Percentiles rank a stretch among this genome's conserved stretches.
phyloP scores from a whole-genome alignment of 2,797 vertebrate genomes.

The Ctenopoma multispine region DNA sequence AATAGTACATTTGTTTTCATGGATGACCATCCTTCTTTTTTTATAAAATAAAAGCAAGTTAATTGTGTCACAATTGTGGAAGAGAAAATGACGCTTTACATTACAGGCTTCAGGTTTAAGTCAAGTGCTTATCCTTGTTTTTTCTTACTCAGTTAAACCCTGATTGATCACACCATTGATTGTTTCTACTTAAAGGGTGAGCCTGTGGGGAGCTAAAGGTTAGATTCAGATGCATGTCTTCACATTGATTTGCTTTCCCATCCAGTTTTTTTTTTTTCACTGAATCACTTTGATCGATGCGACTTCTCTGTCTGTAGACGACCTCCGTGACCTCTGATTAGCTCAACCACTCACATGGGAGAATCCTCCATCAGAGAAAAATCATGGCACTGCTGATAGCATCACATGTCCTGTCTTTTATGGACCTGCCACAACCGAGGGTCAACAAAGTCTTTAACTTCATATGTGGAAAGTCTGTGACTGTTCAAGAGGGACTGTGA shows the following conservation, averaged over 20 bases:
- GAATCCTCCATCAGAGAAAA: conserved; percentile 41
- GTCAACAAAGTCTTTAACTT: conserved; percentile 38
- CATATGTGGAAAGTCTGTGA: conserved; percentile 19
- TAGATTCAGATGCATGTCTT: conserved; percentile 64
- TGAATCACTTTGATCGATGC: conserved; percentile 52
- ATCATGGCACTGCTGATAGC: conserved; percentile 38
- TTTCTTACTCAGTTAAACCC: conserved; percentile 44
- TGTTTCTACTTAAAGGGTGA: conserved; percentile 54
- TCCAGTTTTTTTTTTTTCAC: conserved; percentile 55
- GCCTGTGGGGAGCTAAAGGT: conserved; percentile 45
- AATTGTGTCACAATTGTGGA: neutral
- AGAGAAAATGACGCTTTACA: conserved; percentile 16
- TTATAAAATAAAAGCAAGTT: neutral
- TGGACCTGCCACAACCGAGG: neutral
- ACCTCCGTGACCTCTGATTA: conserved; percentile 70
- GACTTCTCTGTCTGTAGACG: conserved; percentile 20
- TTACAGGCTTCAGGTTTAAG: conserved; percentile 23
- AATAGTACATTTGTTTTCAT: conserved; percentile 20
- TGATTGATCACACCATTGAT: conserved; percentile 72
- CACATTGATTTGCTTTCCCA: conserved; percentile 64
- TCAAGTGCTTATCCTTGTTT: conserved; percentile 31
- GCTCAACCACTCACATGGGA: conserved; percentile 39
- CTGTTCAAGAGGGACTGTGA: neutral
- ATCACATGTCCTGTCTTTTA: conserved; percentile 30
- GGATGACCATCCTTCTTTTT: neutral